A percentile compares a stretch with the other conserved stretches of the same genome.
phyloP scores from a whole-genome alignment of 2,113 vertebrate species.

The Podarcis cretensis region DNA sequence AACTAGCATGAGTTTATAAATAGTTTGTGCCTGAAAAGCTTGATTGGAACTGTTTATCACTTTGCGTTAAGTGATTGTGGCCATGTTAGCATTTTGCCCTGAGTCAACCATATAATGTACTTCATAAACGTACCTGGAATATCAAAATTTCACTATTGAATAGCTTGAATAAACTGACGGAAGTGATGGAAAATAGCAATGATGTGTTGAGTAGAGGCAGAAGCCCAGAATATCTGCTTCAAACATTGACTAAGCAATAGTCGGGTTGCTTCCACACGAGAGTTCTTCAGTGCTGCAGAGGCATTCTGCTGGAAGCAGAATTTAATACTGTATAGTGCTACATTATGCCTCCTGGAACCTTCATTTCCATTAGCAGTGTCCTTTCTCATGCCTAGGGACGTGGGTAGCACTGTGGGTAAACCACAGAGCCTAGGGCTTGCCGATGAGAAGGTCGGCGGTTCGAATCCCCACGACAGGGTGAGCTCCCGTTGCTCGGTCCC shows the following conservation, averaged over 20 bases:
- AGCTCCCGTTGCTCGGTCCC: too few relatives aligned
- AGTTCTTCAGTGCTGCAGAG: background rate
- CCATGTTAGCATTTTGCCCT: conserved; percentile 2
- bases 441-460: too few relatives aligned
- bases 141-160: background rate
- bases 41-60: conserved; percentile 6
- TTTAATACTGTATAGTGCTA: background rate
- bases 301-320: background rate
- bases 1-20: conserved; percentile 6
- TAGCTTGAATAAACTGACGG: background rate
- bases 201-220: accelerated
- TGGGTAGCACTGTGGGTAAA: too few relatives aligned
- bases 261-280: background rate
- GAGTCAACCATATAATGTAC: background rate
- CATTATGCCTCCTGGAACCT: too few relatives aligned
- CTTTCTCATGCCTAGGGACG: too few relatives aligned
- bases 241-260: background rate
- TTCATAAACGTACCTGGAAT: conserved; percentile 18
- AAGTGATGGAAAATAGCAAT: background rate
- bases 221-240: background rate
- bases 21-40: conserved; percentile 33
- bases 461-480: too few relatives aligned
- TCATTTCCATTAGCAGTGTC: background rate
- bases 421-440: too few relatives aligned
- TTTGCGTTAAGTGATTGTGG: conserved; percentile 8